These are phyloP conservation scores for Pelosia muscerda DNA, from an alignment of 2,888 invertebrate species.

Conservation along the genomic window DNA sequence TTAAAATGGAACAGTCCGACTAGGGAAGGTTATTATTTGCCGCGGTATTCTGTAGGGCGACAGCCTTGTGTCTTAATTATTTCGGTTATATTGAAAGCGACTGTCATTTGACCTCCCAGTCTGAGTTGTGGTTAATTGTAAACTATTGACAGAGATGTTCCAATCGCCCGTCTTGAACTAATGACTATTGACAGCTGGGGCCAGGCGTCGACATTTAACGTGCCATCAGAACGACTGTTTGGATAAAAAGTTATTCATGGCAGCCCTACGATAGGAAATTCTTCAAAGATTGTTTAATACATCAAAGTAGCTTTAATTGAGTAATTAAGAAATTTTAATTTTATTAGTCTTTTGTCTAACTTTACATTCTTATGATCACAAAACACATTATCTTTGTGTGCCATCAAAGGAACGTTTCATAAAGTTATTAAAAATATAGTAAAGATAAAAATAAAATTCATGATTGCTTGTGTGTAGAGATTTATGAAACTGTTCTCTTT, in stretches of 20 bases:
- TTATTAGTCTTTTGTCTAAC: not conserved
- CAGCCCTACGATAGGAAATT: not conserved
- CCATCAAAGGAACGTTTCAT: slow-evolving; percentile 12
- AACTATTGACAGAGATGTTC: too few relatives aligned
- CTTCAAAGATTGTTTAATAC: slow-evolving; percentile 5
- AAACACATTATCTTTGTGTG: slow-evolving; percentile 7
- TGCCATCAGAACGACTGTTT: too few relatives aligned
- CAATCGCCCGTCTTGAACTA: too few relatives aligned
- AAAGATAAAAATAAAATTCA: not conserved
- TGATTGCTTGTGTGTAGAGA: not conserved
- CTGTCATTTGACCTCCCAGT: too few relatives aligned
- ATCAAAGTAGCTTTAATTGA: slow-evolving; percentile 24
- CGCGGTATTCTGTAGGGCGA: too few relatives aligned
- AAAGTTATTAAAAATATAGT: not conserved
- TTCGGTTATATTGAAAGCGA: too few relatives aligned
- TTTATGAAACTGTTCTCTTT: not conserved
- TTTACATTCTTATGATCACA: not conserved
- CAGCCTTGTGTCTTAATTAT: too few relatives aligned
- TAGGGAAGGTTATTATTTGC: too few relatives aligned
- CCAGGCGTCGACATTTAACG: too few relatives aligned
- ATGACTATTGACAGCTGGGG: too few relatives aligned
- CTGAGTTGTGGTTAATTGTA: too few relatives aligned
- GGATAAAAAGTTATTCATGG: not conserved
- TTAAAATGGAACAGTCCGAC: too few relatives aligned
- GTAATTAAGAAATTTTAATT: slow-evolving; percentile 19